Evolutionary conservation across 2,888 invertebrate genomes (phyloP), one percentile per base, ranked within the genome.

Genomic region (Eristalis intricaria): DNA sequence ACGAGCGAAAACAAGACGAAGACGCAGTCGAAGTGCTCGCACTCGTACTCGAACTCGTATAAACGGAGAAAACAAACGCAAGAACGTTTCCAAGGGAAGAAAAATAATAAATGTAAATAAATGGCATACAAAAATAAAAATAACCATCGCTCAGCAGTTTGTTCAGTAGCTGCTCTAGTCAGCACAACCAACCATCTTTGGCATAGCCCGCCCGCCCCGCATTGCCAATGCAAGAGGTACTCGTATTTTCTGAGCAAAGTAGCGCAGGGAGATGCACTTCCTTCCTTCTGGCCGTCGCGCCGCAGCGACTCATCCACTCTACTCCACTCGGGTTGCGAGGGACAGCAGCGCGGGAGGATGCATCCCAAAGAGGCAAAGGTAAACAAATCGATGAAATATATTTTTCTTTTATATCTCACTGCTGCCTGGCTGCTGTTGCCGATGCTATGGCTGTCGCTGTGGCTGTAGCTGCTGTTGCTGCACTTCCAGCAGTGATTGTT

Each of bases 81-180:
- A 75, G 43, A 74, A 60, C 83, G 35, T 69, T 74, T 82, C 69
- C 82, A 75, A 86, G 74, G 86, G 83, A 79, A 83, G 73, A 50
- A 76, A 87, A 84, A 84, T 87, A 84, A 87, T 84, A 87, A 87
- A 87, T 84, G 87, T 79, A 84, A 87, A 84, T 87, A 87, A 84
- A 84, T 84, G 79, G 79, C 80, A 80, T 73, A 87, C 76, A 76
- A 83, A 83, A 38, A 35, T 23, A 35, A 26, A 66, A 70, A 78
- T 70, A 29, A 61, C 61, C 79, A 84, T 76, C 23, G 64, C 76
- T 84, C 87, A 87, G 87, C 87, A 80, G 79, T 84, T 84, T 84
- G 60, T 50, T 64, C 58, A 63, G 38, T 63, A 70, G 50, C 56
- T 40, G 38, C 40, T 5, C 61, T 61, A 65, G n/a, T 60, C 50